Percentiles rank a stretch among this genome's conserved stretches.
These are phyloP conservation scores for Macrotus californicus DNA, from an alignment of 2,113 vertebrate species.

Conservation along the genomic window DNA sequence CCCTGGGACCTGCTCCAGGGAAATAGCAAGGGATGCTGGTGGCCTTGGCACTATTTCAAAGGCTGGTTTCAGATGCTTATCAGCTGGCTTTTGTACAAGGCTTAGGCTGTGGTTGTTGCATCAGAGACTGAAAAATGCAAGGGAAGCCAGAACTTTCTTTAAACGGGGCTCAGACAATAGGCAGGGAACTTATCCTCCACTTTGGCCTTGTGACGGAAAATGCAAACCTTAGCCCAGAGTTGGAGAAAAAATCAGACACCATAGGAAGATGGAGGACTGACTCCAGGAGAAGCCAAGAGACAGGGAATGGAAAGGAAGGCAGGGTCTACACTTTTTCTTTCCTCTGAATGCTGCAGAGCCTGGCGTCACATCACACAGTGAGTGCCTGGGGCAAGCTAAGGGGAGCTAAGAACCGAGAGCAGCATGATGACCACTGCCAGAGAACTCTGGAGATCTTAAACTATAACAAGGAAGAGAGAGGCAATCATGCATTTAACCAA, in stretches of 20 bases:
- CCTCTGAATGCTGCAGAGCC: not conserved
- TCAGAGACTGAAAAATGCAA: constrained; percentile 14
- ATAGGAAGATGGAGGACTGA: not conserved
- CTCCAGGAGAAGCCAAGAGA: not conserved
- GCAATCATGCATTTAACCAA: not conserved
- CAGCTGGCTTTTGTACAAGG: not conserved
- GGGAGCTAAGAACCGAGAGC: not conserved
- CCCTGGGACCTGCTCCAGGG: not conserved
- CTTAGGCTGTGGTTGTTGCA: not conserved
- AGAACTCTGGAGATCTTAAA: not conserved
- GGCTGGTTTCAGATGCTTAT: not conserved
- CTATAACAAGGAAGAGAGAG: not conserved
- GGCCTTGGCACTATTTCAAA: constrained; percentile 6
- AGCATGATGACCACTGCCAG: not conserved
- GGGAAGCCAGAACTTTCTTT: not conserved
- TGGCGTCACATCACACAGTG: not conserved
- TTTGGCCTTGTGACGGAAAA: not conserved
- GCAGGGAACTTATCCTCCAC: not conserved
- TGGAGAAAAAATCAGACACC: not conserved
- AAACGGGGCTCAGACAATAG: not conserved
- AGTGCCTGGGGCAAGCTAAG: not conserved
- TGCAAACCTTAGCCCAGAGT: not conserved
- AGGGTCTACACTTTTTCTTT: not conserved
- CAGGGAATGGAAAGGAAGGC: not conserved
- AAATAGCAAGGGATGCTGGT: not conserved